Evolutionary conservation across 2,888 invertebrate species (phyloP).

Genomic region (Patella pellucida): DNA sequence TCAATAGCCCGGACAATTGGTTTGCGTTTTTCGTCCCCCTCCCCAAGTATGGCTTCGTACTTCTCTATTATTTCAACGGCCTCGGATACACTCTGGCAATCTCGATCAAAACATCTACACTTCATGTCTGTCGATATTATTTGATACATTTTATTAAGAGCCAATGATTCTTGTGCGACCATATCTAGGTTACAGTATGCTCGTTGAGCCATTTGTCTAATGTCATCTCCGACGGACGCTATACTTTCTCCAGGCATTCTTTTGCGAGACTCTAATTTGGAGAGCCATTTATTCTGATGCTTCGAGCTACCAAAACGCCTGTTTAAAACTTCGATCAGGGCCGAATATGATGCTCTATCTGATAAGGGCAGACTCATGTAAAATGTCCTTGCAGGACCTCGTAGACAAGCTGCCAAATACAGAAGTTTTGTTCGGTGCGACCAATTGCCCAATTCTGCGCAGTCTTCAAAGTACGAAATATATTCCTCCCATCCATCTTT

Average conservation of each 20-base stretch:
- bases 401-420: conserved; percentile 1
- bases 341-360: neutral
- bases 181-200: conserved; percentile 24
- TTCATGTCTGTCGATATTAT: conserved; percentile 32
- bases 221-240: conserved; percentile 26
- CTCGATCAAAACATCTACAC: conserved; percentile 36
- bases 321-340: neutral
- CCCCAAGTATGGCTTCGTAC: conserved; percentile 33
- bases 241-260: conserved; percentile 22
- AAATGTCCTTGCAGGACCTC: conserved; percentile 6
- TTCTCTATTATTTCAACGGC: conserved; percentile 35
- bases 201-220: conserved; percentile 29
- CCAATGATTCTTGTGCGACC: conserved; percentile 31
- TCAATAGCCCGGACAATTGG: conserved; percentile 23
- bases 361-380: neutral
- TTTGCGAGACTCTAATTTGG: neutral
- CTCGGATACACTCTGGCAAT: conserved; percentile 29
- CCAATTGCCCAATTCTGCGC: conserved; percentile 16
- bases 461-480: conserved; percentile 11
- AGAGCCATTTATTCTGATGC: neutral
- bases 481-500: conserved; percentile 15
- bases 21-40: conserved; percentile 18
- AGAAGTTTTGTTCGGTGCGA: neutral
- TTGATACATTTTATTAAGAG: conserved; percentile 33
- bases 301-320: neutral